These are phyloP conservation scores for Musca vetustissima DNA, from an alignment of 1,140 invertebrate species.

Conservation along the genomic window DNA sequence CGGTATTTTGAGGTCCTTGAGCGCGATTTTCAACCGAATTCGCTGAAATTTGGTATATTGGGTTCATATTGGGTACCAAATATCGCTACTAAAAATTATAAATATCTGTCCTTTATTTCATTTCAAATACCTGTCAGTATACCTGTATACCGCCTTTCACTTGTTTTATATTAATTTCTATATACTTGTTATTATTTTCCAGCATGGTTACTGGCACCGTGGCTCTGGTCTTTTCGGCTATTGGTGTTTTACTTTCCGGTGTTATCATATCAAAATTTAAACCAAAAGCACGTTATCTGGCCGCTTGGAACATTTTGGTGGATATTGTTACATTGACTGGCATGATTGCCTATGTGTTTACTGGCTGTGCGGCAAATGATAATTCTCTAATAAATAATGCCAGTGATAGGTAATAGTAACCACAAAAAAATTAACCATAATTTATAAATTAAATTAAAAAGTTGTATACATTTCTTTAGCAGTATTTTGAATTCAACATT, in stretches of 20 bases:
- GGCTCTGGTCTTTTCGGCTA: conserved; percentile 69
- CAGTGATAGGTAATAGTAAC: conserved; percentile 18
- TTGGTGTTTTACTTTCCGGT: conserved; percentile 70
- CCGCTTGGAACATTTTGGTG: conserved; percentile 71
- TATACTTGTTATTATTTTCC: not conserved
- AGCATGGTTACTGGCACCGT: conserved; percentile 70
- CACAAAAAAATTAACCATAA: not conserved
- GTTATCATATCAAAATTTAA: conserved; percentile 68
- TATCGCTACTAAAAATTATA: too few species aligned
- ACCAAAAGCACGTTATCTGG: conserved; percentile 67
- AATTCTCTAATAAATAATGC: conserved; percentile 29
- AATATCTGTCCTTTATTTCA: too few species aligned
- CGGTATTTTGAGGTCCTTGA: too few species aligned
- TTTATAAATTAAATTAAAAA: too few species aligned
- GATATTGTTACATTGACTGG: conserved; percentile 65
- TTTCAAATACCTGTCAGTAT: too few species aligned
- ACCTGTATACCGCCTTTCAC: too few species aligned
- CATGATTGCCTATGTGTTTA: conserved; percentile 66
- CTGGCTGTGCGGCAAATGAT: conserved; percentile 64
- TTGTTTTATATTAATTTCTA: too few species aligned
- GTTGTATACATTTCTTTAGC: not conserved
- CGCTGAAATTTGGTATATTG: too few species aligned
- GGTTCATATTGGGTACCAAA: too few species aligned
- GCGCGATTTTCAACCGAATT: too few species aligned
- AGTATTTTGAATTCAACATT: conserved; percentile 53